A percentile compares a stretch with the other conserved stretches of the same genome.
These are phyloP conservation scores for Hassar affinis DNA, from an alignment of 2,113 vertebrate species.

Conservation along the genomic window DNA sequence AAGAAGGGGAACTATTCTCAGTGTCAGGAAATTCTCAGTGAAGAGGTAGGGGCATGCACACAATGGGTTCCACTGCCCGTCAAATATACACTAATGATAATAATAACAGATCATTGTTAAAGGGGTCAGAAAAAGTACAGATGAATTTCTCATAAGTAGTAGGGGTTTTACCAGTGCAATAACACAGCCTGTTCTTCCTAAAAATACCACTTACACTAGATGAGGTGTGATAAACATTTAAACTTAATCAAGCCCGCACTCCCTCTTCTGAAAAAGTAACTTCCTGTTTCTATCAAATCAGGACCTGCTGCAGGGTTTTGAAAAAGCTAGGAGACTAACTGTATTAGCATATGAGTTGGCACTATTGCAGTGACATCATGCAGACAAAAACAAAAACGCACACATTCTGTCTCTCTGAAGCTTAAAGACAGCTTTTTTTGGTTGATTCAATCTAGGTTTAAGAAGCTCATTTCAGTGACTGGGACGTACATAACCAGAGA, in stretches of 20 bases:
- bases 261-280: not conserved
- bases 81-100: not conserved
- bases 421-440: not conserved
- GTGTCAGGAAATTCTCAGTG: conserved; percentile 84
- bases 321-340: not conserved
- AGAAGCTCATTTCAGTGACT: not conserved
- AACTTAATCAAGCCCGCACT: not conserved
- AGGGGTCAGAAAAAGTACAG: not conserved
- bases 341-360: not conserved
- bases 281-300: not conserved
- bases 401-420: not conserved
- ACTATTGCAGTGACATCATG: not conserved
- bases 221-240: not conserved
- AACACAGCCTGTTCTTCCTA: not conserved
- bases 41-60: conserved; percentile 72
- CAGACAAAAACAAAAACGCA: not conserved
- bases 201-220: not conserved
- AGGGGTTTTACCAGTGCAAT: not conserved
- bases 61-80: not conserved
- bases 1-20: conserved; percentile 82
- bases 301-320: not conserved
- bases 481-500: not conserved
- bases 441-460: not conserved
- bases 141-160: not conserved
- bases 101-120: not conserved